phyloP scores from a whole-genome alignment of 1,140 invertebrate species.

The Pissodes strobi region DNA sequence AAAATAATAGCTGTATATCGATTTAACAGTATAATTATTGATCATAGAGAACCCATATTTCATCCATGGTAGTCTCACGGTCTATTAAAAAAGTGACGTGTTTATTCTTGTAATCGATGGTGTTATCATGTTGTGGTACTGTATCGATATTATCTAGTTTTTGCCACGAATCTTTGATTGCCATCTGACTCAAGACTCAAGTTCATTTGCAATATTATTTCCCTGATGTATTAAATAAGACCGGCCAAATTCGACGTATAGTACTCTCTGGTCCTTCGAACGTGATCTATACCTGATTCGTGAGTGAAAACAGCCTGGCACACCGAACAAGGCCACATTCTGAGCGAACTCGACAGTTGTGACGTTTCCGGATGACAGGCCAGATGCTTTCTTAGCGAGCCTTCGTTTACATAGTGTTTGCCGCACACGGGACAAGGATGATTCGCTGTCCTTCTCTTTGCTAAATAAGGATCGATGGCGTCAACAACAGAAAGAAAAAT shows the following conservation, averaged over 20 bases:
- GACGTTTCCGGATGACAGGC: conserved; percentile 90
- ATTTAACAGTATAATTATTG: no score
- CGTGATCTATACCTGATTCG: conserved; percentile 75
- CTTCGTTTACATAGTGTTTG: conserved; percentile 94
- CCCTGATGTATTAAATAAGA: no score
- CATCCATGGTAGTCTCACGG: no score
- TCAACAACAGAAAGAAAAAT: conserved; percentile 57
- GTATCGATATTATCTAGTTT: no score
- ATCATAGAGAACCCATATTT: no score
- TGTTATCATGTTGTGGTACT: no score
- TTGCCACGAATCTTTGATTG: no score
- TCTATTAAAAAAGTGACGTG: no score
- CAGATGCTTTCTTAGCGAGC: conserved; percentile 87
- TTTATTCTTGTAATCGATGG: no score
- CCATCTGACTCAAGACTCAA: no score
- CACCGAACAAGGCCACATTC: conserved; percentile 93
- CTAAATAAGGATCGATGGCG: conserved; percentile 75
- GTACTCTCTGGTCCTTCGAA: background rate
- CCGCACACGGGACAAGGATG: conserved; percentile 93
- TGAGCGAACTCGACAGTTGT: conserved; percentile 80
- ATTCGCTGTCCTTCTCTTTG: conserved; percentile 88
- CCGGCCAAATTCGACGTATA: background rate
- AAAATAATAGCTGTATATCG: no score
- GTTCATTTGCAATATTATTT: no score
- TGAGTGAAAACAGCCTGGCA: conserved; percentile 93